A percentile compares a stretch with the other conserved stretches of the same genome.
phyloP scores from a whole-genome alignment of 2,797 vertebrate species.

The Muscicapa comitata region DNA sequence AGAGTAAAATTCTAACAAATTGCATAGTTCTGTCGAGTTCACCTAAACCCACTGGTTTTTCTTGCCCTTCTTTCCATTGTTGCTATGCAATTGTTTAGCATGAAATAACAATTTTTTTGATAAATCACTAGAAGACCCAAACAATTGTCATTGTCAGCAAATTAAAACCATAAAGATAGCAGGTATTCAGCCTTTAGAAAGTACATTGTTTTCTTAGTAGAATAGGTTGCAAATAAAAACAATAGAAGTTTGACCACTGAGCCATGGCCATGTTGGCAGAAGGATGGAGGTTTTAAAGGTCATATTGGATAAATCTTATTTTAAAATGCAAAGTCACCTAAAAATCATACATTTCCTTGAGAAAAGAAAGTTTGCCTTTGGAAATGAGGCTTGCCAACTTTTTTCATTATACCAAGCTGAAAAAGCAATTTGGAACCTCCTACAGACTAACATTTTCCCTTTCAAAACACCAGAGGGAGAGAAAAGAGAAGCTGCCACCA shows the following conservation, averaged over 20 bases:
- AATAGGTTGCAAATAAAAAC: background rate
- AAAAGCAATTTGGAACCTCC: background rate
- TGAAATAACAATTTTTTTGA: background rate
- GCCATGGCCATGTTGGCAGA: background rate
- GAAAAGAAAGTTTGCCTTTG: background rate
- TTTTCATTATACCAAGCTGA: background rate
- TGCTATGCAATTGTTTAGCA: background rate
- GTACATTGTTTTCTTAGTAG: background rate
- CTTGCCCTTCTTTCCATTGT: background rate
- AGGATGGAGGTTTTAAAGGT: background rate
- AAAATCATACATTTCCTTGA: background rate
- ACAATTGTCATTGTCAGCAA: background rate
- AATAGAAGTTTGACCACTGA: background rate
- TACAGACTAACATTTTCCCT: background rate
- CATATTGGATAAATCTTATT: background rate
- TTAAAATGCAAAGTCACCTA: background rate
- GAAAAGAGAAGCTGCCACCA: background rate
- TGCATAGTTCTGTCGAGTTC: background rate
- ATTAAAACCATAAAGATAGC: background rate
- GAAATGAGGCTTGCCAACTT: background rate
- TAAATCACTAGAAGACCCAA: background rate
- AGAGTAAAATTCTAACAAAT: background rate
- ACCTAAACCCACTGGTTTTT: background rate
- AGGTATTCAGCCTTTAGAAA: background rate
- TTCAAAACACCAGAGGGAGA: background rate